These are phyloP conservation scores for Melolontha melolontha DNA, from an alignment of 2,888 invertebrate species.

Conservation along the genomic window DNA sequence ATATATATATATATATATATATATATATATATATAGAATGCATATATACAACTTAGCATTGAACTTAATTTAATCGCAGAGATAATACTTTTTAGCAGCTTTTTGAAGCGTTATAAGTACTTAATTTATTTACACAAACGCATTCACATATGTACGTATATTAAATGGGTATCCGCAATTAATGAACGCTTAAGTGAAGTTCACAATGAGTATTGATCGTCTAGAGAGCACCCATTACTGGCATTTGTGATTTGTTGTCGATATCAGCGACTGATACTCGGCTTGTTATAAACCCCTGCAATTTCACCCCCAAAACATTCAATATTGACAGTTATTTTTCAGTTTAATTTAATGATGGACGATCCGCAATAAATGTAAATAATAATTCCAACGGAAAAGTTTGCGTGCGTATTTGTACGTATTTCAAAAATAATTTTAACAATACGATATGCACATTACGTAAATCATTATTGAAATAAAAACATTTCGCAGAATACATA, in stretches of 20 bases:
- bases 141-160: conserved; percentile 10
- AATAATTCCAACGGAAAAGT: not conserved
- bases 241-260: conserved; percentile 63
- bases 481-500: too few species aligned
- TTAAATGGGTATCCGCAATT: conserved; percentile 44
- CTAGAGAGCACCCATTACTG: conserved; percentile 56
- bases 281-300: conserved; percentile 42
- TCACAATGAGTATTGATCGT: conserved; percentile 63
- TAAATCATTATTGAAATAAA: too few species aligned
- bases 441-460: not conserved
- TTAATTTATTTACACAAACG: not conserved
- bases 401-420: not conserved
- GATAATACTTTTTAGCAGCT: too few species aligned
- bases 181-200: conserved; percentile 46
- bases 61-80: too few species aligned
- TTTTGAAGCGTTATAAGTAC: conserved; percentile 1
- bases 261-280: conserved; percentile 54
- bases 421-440: conserved; percentile 6
- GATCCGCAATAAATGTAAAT: not conserved
- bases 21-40: too few species aligned
- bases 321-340: conserved; percentile 48
- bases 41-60: too few species aligned
- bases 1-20: too few species aligned
- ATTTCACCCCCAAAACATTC: conserved; percentile 45
- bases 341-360: conserved; percentile 46